Evolutionary conservation across 2,113 vertebrate species (phyloP).

Genomic region (Scophthalmus maximus): DNA sequence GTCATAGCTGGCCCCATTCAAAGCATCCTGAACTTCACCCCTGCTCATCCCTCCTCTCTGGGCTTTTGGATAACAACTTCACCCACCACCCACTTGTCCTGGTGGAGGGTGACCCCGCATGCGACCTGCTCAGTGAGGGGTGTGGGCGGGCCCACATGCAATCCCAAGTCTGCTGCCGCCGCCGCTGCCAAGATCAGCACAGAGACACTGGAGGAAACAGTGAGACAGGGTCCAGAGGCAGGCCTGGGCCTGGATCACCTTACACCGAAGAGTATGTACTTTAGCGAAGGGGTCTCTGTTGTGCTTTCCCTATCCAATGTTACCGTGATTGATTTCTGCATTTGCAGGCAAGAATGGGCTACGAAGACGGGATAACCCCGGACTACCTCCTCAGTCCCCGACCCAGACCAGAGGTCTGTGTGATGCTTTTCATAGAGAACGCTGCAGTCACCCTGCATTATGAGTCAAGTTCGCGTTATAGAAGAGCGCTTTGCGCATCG

Average conservation of each 20-base stretch:
- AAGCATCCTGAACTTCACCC: neutral
- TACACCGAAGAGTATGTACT: slow-evolving; percentile 71
- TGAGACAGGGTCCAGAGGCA: slow-evolving; percentile 64
- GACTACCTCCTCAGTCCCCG: neutral
- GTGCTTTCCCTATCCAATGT: slow-evolving; percentile 39
- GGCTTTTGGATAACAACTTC: neutral
- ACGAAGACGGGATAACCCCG: slow-evolving; percentile 57
- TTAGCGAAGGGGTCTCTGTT: slow-evolving; percentile 56
- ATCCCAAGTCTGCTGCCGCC: slow-evolving; percentile 11
- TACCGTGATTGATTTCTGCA: slow-evolving; percentile 64
- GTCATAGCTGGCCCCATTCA: too few species aligned
- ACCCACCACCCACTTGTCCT: slow-evolving; percentile 2
- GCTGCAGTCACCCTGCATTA: neutral
- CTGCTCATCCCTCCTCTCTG: neutral
- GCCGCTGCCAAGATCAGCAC: slow-evolving; percentile 65
- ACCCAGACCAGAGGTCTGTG: slow-evolving; percentile 14
- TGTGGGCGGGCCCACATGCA: neutral
- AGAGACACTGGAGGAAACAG: slow-evolving; percentile 21
- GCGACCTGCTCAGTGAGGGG: slow-evolving; percentile 16
- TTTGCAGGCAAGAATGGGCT: slow-evolving; percentile 56
- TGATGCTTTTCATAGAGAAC: slow-evolving; percentile 28
- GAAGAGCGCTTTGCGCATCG: too few species aligned
- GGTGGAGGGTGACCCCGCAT: too few species aligned
- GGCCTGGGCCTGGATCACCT: slow-evolving; percentile 61
- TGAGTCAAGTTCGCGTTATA: slow-evolving; percentile 23